Conservation (phyloP, 2,113 vertebrate species). For the Phalacrocorax carbo region DNA sequence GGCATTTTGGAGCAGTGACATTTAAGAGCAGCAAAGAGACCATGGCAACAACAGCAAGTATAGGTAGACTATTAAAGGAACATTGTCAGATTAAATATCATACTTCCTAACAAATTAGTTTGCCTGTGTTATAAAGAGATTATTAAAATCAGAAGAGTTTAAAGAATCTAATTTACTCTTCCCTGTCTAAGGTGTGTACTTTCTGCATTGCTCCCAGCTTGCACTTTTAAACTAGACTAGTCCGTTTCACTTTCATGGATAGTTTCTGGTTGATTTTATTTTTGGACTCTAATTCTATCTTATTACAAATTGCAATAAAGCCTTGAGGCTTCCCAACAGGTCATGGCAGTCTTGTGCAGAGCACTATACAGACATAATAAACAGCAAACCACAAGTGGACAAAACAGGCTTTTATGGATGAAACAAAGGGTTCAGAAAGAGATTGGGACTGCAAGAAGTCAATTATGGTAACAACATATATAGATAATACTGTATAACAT, state of each 20-base stretch:
- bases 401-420: background rate
- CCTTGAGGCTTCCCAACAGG: background rate
- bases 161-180: constrained; percentile 31
- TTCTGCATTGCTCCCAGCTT: constrained; percentile 13
- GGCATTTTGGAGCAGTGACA: background rate
- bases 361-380: background rate
- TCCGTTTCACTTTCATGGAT: background rate
- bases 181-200: constrained; percentile 16
- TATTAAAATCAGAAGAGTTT: constrained; percentile 12
- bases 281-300: constrained; percentile 21
- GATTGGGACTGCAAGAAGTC: background rate
- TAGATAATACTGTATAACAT: background rate
- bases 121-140: background rate
- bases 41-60: background rate
- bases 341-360: background rate
- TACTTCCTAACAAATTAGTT: background rate
- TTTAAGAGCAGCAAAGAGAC: background rate
- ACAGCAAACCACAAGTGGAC: background rate
- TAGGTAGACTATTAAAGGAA: background rate
- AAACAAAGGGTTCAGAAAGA: background rate
- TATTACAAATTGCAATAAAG: background rate
- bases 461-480: background rate
- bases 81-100: background rate
- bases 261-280: constrained; percentile 38
- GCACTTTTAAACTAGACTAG: background rate